phyloP scores from a whole-genome alignment of 2,113 vertebrate species.

The Stercorarius parasiticus region DNA sequence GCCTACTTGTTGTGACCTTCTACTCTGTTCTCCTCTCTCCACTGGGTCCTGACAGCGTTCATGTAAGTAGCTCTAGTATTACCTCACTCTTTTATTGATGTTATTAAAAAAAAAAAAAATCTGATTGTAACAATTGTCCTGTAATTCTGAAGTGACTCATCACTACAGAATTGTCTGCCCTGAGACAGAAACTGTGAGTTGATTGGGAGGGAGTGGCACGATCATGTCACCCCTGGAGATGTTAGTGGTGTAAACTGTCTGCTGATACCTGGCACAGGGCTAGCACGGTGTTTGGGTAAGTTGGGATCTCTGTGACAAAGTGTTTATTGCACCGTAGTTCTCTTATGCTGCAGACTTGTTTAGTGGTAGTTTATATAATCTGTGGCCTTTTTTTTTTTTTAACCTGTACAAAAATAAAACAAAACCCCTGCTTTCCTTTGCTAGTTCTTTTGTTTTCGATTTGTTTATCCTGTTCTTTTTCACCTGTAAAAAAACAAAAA shows the following conservation, averaged over 20 bases:
- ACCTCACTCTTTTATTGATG: background rate
- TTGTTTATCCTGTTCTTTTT: background rate
- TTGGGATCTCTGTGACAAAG: background rate
- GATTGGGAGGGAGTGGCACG: background rate
- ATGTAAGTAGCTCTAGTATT: background rate
- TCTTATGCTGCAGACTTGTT: background rate
- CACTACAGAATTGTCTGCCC: background rate
- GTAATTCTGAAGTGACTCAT: background rate
- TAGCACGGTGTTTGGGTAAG: background rate
- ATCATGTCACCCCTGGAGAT: background rate
- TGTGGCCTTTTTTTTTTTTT: background rate
- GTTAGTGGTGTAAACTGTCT: background rate
- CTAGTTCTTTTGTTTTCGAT: background rate
- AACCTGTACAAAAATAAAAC: background rate
- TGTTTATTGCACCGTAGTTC: background rate
- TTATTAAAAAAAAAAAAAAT: background rate
- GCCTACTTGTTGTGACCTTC: fast-evolving
- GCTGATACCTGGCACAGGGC: background rate
- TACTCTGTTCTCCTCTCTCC: background rate
- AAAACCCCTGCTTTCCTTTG: background rate
- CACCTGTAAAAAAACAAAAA: background rate
- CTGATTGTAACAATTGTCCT: background rate
- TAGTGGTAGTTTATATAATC: background rate
- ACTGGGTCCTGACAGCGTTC: background rate
- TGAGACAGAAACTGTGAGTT: background rate